Evolutionary conservation across 2,888 invertebrate species (phyloP), one percentile per base, ranked within the genome.

Genomic region (Hirtodrosophila duncani): DNA sequence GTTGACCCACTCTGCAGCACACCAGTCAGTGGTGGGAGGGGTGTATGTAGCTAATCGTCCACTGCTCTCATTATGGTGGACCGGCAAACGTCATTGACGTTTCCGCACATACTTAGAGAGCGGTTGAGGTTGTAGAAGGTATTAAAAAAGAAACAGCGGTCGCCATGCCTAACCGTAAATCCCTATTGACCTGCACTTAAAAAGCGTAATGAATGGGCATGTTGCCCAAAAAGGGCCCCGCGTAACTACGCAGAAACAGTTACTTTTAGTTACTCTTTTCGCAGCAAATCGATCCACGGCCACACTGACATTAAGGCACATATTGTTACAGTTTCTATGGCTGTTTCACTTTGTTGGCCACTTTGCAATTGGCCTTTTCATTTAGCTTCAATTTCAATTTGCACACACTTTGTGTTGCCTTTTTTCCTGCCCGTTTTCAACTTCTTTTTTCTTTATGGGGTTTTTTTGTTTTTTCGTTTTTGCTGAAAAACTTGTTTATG

Each of bases 351-450:
- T 16, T 37, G 46, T n/a, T 14, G 8, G 5, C 50, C 42, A 46
- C 67, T 51, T 29, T 75, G 80, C 80, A 75, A 67, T 69, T 68
- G 72, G 67, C 72, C 65, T 72, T 72, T 72, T 64, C 65, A 77
- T 67, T n/a, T 52, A 49, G 58, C 46, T 42, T 48, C 67, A 67
- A 60, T 69, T 72, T 68, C 77, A 71, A 70, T 75, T 70, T 70
- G 61, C 65, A 57, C 65, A 62, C 72, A 77, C 34, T 38, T 9
- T 41, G 38, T 21, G 38, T 10, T 41, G 16, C 29, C 14, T 36
- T 57, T 63, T 50, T 51, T 67, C 63, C 60, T 63, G 55, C 63
- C 68, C 53, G 46, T 71, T 46, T 42, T 52, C 58, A 52, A 46
- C 63, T 70, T 46, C 70, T 70, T 55, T 63, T 69, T 21, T 39